Evolutionary conservation across 2,797 vertebrate species (phyloP).

Genomic region (Apogon talboti): DNA sequence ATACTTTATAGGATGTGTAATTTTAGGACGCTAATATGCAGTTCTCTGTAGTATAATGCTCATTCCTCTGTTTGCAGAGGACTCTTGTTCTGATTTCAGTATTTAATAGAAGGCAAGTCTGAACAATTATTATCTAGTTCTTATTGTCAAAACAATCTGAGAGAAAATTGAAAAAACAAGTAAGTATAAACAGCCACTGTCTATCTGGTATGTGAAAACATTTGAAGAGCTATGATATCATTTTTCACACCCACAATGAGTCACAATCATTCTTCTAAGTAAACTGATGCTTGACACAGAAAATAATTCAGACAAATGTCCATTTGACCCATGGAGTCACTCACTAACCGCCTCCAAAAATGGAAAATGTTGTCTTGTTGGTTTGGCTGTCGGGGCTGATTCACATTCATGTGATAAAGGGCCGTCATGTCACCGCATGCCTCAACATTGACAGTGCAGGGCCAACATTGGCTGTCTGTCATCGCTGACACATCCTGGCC

Average conservation of each 20-base stretch:
- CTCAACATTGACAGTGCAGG: conserved; percentile 45
- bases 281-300: conserved; percentile 12
- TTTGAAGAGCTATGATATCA: not conserved
- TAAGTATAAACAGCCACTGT: not conserved
- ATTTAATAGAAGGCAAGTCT: conserved; percentile 29
- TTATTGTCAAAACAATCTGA: conserved; percentile 20
- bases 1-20: not conserved
- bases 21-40: not conserved
- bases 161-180: conserved; percentile 7
- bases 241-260: conserved; percentile 14
- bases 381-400: conserved; percentile 54
- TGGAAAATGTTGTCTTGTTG: conserved; percentile 58
- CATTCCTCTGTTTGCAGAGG: conserved; percentile 11
- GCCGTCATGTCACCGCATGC: conserved; percentile 62
- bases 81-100: conserved; percentile 19
- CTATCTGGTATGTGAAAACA: not conserved
- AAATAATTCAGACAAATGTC: conserved; percentile 38
- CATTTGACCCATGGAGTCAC: conserved; percentile 49
- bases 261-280: conserved; percentile 30
- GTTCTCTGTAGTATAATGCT: conserved; percentile 8
- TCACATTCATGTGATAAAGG: conserved; percentile 72
- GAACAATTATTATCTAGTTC: not conserved
- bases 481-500: conserved; percentile 60
- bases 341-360: conserved; percentile 67
- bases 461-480: conserved; percentile 61